Conservation (phyloP, 2,888 invertebrate species). For the Stramonita haemastoma region DNA sequence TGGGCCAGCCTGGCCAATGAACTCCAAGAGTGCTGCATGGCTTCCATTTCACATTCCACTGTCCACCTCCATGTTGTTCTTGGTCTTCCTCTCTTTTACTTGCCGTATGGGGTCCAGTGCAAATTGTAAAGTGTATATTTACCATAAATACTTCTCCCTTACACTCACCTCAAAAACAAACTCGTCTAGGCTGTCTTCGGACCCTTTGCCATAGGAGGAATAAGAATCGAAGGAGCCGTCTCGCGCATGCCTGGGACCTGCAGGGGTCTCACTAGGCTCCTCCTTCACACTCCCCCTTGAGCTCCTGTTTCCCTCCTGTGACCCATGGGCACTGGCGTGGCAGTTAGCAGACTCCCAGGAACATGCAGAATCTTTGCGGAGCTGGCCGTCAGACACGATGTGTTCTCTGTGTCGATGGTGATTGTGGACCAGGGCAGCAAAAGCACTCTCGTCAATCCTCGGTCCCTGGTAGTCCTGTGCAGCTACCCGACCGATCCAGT, state of each 20-base stretch:
- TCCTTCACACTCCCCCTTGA: constrained; percentile 42
- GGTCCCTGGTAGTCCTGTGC: constrained; percentile 67
- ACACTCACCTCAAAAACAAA: constrained; percentile 51
- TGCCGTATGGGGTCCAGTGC: too few species aligned
- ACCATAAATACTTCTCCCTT: too few species aligned
- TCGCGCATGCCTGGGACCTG: constrained; percentile 51
- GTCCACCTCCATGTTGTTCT: too few species aligned
- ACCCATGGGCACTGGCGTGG: constrained; percentile 60
- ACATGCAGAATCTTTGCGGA: constrained; percentile 53
- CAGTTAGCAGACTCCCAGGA: constrained; percentile 58
- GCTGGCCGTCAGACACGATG: constrained; percentile 59
- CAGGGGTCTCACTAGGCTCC: constrained; percentile 32
- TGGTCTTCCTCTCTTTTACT: too few species aligned
- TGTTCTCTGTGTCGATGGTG: constrained; percentile 58
- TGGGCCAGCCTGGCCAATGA: too few species aligned
- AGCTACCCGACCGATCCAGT: constrained; percentile 72
- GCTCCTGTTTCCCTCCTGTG: constrained; percentile 43
- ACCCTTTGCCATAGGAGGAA: constrained; percentile 64
- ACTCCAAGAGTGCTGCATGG: too few species aligned
- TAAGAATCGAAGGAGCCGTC: constrained; percentile 71
- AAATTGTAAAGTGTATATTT: too few species aligned
- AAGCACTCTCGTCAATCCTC: constrained; percentile 73
- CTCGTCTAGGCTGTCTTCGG: constrained; percentile 64
- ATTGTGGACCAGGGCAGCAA: constrained; percentile 69
- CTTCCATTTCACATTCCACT: too few species aligned